These are phyloP conservation scores for Phrixothrix hirtus DNA, from an alignment of 2,888 invertebrate genomes.

Conservation along the genomic window DNA sequence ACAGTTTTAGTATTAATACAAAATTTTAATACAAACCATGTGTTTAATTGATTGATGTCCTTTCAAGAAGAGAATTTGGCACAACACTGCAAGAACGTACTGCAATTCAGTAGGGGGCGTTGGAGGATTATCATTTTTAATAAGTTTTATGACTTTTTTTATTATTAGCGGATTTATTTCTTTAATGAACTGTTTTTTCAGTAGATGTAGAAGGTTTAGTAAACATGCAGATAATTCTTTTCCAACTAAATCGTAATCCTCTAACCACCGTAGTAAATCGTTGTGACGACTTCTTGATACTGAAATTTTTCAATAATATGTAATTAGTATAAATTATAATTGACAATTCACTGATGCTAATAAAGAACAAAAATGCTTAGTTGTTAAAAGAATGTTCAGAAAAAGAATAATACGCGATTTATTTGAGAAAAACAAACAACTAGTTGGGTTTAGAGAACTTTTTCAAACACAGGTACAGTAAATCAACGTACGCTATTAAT, in stretches of 20 bases:
- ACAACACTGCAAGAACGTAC: constrained; percentile 44
- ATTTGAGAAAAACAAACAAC: too few species aligned
- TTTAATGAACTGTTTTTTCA: constrained; percentile 41
- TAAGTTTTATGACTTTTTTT: constrained; percentile 40
- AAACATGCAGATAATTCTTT: constrained; percentile 39
- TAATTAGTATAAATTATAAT: too few species aligned
- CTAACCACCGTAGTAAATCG: constrained; percentile 26
- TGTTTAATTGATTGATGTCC: constrained; percentile 41
- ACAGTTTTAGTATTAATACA: too few species aligned
- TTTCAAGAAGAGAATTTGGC: constrained; percentile 45
- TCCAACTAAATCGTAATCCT: constrained; percentile 22
- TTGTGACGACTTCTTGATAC: constrained; percentile 17
- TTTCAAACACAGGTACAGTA: too few species aligned
- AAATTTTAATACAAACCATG: constrained; percentile 35
- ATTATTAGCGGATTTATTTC: constrained; percentile 39
- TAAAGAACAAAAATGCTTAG: too few species aligned
- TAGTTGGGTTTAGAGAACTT: too few species aligned
- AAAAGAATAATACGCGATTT: too few species aligned
- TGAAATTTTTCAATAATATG: too few species aligned
- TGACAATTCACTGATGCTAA: too few species aligned
- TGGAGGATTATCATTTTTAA: constrained; percentile 36
- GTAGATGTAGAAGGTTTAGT: constrained; percentile 45
- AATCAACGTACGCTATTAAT: too few species aligned
- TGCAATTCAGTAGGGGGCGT: constrained; percentile 34
- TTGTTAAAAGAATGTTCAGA: too few species aligned